Percentiles rank a stretch among this genome's conserved stretches.
Conservation (phyloP, 2,113 vertebrate genomes). For the Gnathonemus longibarbis region DNA sequence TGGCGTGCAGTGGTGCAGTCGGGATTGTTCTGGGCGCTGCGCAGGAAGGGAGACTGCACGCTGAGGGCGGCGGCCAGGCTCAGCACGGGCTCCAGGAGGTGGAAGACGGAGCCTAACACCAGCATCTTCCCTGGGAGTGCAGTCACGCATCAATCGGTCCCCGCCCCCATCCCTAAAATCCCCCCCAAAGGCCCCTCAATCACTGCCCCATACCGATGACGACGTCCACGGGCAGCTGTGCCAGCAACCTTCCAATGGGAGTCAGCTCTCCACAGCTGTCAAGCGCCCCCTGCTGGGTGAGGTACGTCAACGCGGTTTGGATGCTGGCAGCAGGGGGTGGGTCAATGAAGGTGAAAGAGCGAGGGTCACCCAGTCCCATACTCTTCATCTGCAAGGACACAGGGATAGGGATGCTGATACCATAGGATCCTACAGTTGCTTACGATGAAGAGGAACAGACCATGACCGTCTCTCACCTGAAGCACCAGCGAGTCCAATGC, state of each 20-base stretch:
- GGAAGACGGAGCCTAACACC: conserved; percentile 74
- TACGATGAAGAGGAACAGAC: not conserved
- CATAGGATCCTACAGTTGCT: not conserved
- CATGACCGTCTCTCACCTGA: conserved; percentile 60
- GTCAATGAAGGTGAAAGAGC: conserved; percentile 81
- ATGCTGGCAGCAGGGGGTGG: conserved; percentile 74
- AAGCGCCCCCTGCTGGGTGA: conserved; percentile 79
- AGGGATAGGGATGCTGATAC: not conserved
- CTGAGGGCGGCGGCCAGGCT: conserved; percentile 75
- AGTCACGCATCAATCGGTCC: not conserved
- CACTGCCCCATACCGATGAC: conserved; percentile 71
- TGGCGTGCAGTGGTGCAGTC: conserved; percentile 61
- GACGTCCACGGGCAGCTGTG: conserved; percentile 83
- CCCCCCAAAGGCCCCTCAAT: not conserved
- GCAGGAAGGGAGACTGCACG: conserved; percentile 77
- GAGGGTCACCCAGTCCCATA: conserved; percentile 81
- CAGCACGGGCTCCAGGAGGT: conserved; percentile 71
- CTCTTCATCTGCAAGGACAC: conserved; percentile 76
- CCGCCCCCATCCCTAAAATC: not conserved
- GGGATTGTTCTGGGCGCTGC: conserved; percentile 61
- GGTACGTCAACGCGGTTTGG: conserved; percentile 75
- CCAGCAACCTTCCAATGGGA: conserved; percentile 72
- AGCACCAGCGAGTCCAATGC: conserved; percentile 76
- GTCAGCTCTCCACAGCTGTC: conserved; percentile 66
- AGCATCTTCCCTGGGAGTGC: conserved; percentile 76